A percentile compares a stretch with the other conserved stretches of the same genome.
Evolutionary conservation across 2,797 vertebrate species (phyloP).

Genomic region (Ciconia nigra): DNA sequence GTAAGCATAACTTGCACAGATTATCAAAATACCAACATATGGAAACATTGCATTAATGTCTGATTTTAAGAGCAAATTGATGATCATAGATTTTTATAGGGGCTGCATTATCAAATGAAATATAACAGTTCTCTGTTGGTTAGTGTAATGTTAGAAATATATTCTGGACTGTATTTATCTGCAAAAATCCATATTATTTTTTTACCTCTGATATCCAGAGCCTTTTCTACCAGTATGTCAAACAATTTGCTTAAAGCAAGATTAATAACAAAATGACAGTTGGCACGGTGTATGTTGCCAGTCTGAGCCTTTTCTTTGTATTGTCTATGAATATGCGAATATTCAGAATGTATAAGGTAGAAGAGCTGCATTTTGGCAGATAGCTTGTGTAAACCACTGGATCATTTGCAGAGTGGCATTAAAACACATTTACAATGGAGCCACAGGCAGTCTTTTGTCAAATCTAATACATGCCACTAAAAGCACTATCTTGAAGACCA

Average conservation of each 20-base stretch:
- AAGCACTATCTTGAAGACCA: neutral
- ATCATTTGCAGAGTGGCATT: neutral
- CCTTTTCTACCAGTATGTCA: neutral
- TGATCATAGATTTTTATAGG: neutral
- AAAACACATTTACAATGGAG: neutral
- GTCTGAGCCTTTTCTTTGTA: neutral
- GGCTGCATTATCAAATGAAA: neutral
- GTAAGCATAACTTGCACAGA: neutral
- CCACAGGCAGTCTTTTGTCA: neutral
- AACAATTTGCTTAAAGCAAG: constrained; percentile 15
- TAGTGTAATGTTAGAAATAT: neutral
- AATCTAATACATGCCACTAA: neutral
- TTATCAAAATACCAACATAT: neutral
- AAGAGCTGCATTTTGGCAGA: neutral
- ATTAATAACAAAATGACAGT: neutral
- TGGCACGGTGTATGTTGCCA: neutral
- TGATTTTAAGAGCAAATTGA: constrained; percentile 44
- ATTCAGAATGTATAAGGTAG: neutral
- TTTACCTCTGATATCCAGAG: neutral
- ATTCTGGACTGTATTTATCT: neutral
- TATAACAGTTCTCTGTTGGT: neutral
- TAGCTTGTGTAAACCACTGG: neutral
- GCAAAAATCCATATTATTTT: neutral
- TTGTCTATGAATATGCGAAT: neutral
- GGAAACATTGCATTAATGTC: constrained; percentile 24